Conservation (phyloP, 1,140 invertebrate species). For the Saccostrea echinata region DNA sequence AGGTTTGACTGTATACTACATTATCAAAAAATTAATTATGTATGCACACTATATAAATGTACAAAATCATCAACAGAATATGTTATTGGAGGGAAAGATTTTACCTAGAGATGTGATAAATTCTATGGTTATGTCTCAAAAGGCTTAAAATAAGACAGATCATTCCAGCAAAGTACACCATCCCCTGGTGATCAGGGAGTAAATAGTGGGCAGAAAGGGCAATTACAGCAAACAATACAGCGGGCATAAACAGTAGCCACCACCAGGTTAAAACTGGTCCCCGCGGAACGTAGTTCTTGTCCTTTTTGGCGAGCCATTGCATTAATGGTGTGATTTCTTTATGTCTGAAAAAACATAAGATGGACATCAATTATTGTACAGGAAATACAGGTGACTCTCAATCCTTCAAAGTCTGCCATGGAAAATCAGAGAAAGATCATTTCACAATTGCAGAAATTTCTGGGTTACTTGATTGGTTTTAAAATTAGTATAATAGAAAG, state of each 20-base stretch:
- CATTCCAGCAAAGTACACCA: slow-evolving; percentile 59
- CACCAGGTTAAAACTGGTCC: slow-evolving; percentile 67
- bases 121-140: slow-evolving; percentile 63
- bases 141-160: slow-evolving; percentile 48
- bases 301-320: slow-evolving; percentile 47
- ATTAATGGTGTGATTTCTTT: slow-evolving; percentile 62
- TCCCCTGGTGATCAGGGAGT: slow-evolving; percentile 58
- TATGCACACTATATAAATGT: neutral
- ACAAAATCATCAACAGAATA: neutral
- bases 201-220: slow-evolving; percentile 54
- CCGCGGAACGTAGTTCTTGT: slow-evolving; percentile 44
- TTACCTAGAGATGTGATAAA: slow-evolving; percentile 72
- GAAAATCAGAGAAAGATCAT: neutral
- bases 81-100: neutral
- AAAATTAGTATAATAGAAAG: too few species aligned
- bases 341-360: slow-evolving; percentile 64
- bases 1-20: too few species aligned
- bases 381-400: too few species aligned
- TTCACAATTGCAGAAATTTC: too few species aligned
- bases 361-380: neutral
- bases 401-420: neutral
- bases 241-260: slow-evolving; percentile 66
- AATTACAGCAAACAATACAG: slow-evolving; percentile 54
- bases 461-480: too few species aligned
- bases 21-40: neutral